phyloP scores from a whole-genome alignment of 2,113 vertebrate species.

The Lampris megalopsis region DNA sequence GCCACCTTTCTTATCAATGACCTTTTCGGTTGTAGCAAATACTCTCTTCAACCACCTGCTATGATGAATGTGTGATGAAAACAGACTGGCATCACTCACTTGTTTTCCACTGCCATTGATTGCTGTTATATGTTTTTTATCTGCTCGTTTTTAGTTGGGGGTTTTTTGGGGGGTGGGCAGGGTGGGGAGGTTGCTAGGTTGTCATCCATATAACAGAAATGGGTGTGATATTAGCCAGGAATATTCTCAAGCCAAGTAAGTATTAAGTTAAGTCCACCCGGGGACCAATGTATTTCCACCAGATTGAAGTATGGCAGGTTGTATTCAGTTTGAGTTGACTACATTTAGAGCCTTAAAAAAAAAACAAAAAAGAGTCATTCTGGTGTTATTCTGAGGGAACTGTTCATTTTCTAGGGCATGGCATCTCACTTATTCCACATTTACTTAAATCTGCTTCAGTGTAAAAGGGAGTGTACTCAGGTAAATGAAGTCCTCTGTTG shows the following conservation, averaged over 20 bases:
- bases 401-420: constrained; percentile 37
- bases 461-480: constrained; percentile 77
- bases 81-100: constrained; percentile 42
- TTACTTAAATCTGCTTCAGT: constrained; percentile 59
- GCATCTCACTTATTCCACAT: constrained; percentile 43
- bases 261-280: constrained; percentile 26
- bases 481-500: constrained; percentile 70
- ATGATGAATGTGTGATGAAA: constrained; percentile 65
- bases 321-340: background rate
- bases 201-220: constrained; percentile 31
- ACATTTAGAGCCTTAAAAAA: constrained; percentile 3
- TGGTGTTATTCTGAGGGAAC: background rate
- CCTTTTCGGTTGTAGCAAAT: constrained; percentile 32
- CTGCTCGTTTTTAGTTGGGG: constrained; percentile 14
- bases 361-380: constrained; percentile 13
- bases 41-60: constrained; percentile 44
- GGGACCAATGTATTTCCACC: constrained; percentile 14
- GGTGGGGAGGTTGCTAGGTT: constrained; percentile 5
- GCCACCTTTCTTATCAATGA: constrained; percentile 25
- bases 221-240: constrained; percentile 29
- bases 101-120: constrained; percentile 51
- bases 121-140: constrained; percentile 28
- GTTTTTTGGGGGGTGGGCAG: background rate
- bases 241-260: constrained; percentile 53
- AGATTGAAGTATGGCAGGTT: background rate